phyloP scores from a whole-genome alignment of 1,140 invertebrate genomes.

The Chironomus tepperi region DNA sequence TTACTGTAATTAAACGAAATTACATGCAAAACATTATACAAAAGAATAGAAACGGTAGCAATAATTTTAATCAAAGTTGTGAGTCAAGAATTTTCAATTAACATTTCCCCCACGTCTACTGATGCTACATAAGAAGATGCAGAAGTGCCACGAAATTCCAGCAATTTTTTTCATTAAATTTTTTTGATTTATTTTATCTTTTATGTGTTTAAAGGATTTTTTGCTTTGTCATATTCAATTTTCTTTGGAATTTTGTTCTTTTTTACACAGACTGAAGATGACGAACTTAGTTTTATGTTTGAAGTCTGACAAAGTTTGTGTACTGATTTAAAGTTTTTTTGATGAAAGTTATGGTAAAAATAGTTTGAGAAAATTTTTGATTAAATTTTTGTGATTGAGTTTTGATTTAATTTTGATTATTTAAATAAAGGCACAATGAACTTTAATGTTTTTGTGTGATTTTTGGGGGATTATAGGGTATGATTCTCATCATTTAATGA shows the following conservation, averaged over 20 bases:
- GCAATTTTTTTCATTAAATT: not conserved
- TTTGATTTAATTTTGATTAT: no score
- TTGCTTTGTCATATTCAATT: slow-evolving; percentile 9
- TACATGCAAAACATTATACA: not conserved
- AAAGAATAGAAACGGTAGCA: not conserved
- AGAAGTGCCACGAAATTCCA: not conserved
- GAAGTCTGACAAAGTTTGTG: no score
- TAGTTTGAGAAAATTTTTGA: no score
- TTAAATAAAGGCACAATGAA: no score
- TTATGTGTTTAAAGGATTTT: not conserved
- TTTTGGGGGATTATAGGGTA: no score
- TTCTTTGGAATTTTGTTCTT: not conserved
- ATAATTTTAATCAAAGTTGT: slow-evolving; percentile 14
- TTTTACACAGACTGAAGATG: not conserved
- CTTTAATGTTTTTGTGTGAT: no score
- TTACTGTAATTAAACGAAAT: not conserved
- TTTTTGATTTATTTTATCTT: not conserved
- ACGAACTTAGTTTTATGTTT: no score
- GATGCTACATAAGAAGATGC: not conserved
- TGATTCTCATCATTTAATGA: no score
- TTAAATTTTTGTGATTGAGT: no score
- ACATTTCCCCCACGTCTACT: not conserved
- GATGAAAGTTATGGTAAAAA: no score
- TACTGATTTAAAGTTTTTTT: no score
- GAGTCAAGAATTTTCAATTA: slow-evolving; percentile 14